Evolutionary conservation across 2,113 vertebrate genomes (phyloP), one percentile per base, ranked within the genome.

Genomic region (Sarotherodon lohbergeri): DNA sequence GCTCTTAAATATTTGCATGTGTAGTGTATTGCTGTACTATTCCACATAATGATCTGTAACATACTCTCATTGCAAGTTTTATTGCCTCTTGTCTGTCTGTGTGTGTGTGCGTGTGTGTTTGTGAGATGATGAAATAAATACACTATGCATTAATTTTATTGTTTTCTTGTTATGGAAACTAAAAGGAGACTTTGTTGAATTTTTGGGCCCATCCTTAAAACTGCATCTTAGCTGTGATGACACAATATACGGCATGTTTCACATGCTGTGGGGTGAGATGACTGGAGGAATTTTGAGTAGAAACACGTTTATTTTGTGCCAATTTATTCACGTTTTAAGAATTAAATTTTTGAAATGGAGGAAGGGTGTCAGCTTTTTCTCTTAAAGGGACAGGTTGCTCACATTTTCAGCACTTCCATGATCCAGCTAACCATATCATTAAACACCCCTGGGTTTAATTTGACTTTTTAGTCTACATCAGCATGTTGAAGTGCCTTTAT

Each of bases 361-460:
- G 78, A 86, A 84, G 27, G 86, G 52, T 59, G 66, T 87, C 78
- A 89, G 34, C 66, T 82, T 73, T 80, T 91, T 54, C 36, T 84
- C 91, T 94, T 92, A 94, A 94, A 94, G 92, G n/a, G 78, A 89
- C 90, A 92, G 91, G 78, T 87, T 90, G 50, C 34, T 36, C 29
- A 83, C 7, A 82, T 81, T 43, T 82, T 78, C 36, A 41, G n/a
- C 4, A 57, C 32, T 84, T 78, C 57, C 34, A 46, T 9, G 22
- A 54, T 24, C 36, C 9, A 32, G 46, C 46, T 71, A 32, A 83
- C 57, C 86, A 41, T 27, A 73, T 81, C 46, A 79, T 85, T 81
- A 41, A 43, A 54, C 27, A 84, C 1, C 12, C 17, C 8, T 19
- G 16, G 73, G 81, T 81, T 6, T 34, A n/a, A 86, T 86, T 9